Conservation (phyloP, 2,113 vertebrate genomes). For the Alexandromys fortis region DNA sequence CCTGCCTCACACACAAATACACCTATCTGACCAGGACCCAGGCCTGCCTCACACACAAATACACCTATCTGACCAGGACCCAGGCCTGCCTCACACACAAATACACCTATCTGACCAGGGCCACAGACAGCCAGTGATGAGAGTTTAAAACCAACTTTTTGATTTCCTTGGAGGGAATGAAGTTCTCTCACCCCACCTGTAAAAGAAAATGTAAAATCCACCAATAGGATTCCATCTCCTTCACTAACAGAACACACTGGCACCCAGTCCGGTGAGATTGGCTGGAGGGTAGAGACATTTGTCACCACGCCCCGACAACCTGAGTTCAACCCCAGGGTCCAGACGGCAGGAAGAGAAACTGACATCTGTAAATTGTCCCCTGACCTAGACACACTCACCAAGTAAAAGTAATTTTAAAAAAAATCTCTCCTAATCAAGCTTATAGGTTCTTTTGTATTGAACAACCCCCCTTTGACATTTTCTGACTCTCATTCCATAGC, state of each 20-base stretch:
- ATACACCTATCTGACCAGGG: too few species aligned
- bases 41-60: too few species aligned
- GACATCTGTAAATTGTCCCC: neutral
- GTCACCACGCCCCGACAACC: neutral
- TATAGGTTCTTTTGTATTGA: neutral
- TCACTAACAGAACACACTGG: neutral
- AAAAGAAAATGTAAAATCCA: neutral
- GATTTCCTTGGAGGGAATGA: conserved; percentile 2
- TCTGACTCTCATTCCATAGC: conserved; percentile 27
- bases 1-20: neutral
- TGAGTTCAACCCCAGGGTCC: neutral
- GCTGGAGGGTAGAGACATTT: neutral
- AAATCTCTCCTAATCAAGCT: neutral
- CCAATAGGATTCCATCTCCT: neutral
- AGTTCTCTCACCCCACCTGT: neutral
- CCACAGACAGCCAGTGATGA: neutral
- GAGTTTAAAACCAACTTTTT: conserved; percentile 34
- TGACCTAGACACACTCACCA: neutral
- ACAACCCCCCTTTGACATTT: conserved; percentile 63
- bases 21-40: neutral
- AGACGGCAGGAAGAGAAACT: neutral
- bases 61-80: too few species aligned
- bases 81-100: too few species aligned
- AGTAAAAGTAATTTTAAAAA: neutral
- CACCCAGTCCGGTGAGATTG: neutral